A percentile compares a stretch with the other conserved stretches of the same genome.
phyloP scores from a whole-genome alignment of 1,140 invertebrate genomes.

The Drosophila teissieri region DNA sequence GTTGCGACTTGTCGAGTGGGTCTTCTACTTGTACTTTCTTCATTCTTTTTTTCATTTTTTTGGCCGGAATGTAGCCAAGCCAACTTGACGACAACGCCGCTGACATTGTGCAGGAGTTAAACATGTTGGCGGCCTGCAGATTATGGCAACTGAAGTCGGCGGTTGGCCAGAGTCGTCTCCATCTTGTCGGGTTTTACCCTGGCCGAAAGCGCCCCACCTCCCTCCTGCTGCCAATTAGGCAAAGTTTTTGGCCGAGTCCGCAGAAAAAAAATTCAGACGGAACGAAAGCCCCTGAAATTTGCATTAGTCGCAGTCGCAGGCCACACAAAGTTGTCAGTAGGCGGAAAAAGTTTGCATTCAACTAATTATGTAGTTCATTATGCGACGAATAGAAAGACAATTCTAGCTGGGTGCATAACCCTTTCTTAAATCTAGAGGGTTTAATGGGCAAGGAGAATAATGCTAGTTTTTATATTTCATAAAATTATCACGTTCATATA shows the following conservation, averaged over 20 bases:
- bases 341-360: constrained; percentile 43
- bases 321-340: constrained; percentile 27
- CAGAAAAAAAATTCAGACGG: constrained; percentile 31
- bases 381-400: constrained; percentile 10
- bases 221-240: constrained; percentile 60
- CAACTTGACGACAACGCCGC: constrained; percentile 55
- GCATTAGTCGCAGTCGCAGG: constrained; percentile 16
- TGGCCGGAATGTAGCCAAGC: constrained; percentile 43
- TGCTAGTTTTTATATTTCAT: too few species aligned
- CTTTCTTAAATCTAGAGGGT: not conserved
- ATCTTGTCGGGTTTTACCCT: not conserved
- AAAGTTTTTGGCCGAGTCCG: constrained; percentile 49
- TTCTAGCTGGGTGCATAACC: constrained; percentile 11
- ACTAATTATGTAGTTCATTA: constrained; percentile 74
- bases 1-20: constrained; percentile 62
- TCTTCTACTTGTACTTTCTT: constrained; percentile 9
- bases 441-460: not conserved
- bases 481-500: too few species aligned
- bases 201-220: not conserved
- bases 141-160: constrained; percentile 60
- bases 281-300: constrained; percentile 49
- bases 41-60: not conserved
- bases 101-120: constrained; percentile 73
- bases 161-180: constrained; percentile 19
- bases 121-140: constrained; percentile 71